Evolutionary conservation across 2,797 vertebrate species (phyloP).

Genomic region (Acrocephalus scirpaceus): DNA sequence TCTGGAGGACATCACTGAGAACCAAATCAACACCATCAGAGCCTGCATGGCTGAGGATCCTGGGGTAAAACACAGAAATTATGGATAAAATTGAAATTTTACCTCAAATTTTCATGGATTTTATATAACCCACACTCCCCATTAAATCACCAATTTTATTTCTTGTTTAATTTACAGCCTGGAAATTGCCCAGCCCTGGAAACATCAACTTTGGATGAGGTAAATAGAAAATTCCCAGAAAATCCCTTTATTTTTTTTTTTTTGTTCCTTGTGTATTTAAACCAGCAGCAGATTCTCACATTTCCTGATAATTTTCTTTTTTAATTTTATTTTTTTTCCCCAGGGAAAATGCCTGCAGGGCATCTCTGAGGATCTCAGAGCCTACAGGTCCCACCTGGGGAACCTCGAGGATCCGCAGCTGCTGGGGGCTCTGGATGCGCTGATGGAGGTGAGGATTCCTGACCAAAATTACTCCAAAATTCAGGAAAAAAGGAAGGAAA

Average conservation of each 20-base stretch:
- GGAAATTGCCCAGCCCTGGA: slow-evolving; percentile 69
- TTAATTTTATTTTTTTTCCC: too few relatives aligned
- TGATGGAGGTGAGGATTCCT: slow-evolving; percentile 70
- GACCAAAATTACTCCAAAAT: not conserved
- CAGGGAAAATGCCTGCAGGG: slow-evolving; percentile 83
- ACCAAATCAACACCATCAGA: slow-evolving; percentile 66
- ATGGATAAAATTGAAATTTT: fast-evolving
- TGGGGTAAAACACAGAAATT: slow-evolving; percentile 49
- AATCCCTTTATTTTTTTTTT: not conserved
- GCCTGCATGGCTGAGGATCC: slow-evolving; percentile 76
- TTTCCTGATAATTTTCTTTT: not conserved
- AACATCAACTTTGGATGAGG: slow-evolving; percentile 75
- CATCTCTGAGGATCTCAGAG: slow-evolving; percentile 82
- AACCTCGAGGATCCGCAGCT: slow-evolving; percentile 17
- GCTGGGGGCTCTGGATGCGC: slow-evolving; percentile 45
- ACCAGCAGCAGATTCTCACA: not conserved
- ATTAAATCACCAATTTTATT: not conserved
- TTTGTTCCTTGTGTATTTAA: fast-evolving
- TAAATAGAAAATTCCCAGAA: slow-evolving; percentile 43
- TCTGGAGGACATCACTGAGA: slow-evolving; percentile 67
- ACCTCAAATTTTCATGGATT: fast-evolving
- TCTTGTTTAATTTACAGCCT: slow-evolving; percentile 71
- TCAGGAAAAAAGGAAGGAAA: fast-evolving
- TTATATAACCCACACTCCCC: not conserved
- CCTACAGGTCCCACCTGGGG: slow-evolving; percentile 73